These are phyloP conservation scores for Metopolophium dirhodum DNA, from an alignment of 1,140 invertebrate species.

Conservation along the genomic window DNA sequence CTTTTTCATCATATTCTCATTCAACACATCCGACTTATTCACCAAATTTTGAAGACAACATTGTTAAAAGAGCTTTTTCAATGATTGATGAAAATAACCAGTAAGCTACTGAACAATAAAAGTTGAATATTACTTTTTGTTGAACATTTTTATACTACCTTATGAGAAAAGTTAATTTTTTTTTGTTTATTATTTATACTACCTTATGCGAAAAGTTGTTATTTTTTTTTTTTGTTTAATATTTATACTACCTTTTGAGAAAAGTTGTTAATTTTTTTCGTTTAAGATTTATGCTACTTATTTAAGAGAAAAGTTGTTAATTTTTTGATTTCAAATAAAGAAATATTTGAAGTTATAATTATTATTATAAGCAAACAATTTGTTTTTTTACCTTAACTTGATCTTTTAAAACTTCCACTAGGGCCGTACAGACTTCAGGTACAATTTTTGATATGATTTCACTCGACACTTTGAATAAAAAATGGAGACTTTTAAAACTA, in stretches of 20 bases:
- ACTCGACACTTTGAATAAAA: slow-evolving; percentile 59
- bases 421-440: slow-evolving; percentile 59
- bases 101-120: too few species aligned
- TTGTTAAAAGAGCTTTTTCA: not conserved
- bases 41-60: not conserved
- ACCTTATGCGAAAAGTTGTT: not conserved
- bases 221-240: not conserved
- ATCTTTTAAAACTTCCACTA: slow-evolving; percentile 58
- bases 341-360: slow-evolving; percentile 28
- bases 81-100: too few species aligned
- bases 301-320: not conserved
- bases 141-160: not conserved
- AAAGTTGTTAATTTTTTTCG: not conserved
- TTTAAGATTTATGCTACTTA: not conserved
- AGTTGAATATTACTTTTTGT: not conserved
- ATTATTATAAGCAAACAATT: slow-evolving; percentile 25
- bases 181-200: too few species aligned
- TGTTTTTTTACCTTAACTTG: slow-evolving; percentile 59
- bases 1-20: not conserved
- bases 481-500: slow-evolving; percentile 60
- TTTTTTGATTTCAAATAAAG: not conserved
- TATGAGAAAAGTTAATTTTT: not conserved
- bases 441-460: slow-evolving; percentile 59
- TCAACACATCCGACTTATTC: not conserved
- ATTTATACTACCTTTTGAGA: too few species aligned